Conservation (phyloP, 2,113 vertebrate genomes). For the Nibea albiflora region DNA sequence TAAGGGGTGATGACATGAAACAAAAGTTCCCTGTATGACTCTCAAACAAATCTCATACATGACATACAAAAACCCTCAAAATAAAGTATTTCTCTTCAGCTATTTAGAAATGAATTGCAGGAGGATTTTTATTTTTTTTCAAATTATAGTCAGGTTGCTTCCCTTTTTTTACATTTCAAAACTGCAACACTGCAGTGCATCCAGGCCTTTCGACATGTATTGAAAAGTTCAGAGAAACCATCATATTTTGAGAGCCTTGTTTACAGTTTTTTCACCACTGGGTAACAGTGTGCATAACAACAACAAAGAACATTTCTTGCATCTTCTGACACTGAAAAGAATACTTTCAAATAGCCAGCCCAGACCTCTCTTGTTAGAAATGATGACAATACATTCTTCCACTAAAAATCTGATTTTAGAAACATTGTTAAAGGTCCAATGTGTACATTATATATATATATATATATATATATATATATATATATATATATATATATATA, state of each 20-base stretch:
- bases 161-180: neutral
- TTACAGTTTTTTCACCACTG: constrained; percentile 18
- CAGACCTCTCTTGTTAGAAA: constrained; percentile 1
- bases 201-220: neutral
- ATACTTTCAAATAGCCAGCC: neutral
- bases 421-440: neutral
- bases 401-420: neutral
- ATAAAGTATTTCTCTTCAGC: neutral
- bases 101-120: neutral
- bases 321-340: constrained; percentile 21
- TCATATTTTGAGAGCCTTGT: constrained; percentile 19
- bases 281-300: constrained; percentile 12
- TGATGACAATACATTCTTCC: neutral
- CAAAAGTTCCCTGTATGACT: neutral
- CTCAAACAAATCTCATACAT: neutral
- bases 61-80: neutral
- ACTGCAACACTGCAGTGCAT: neutral
- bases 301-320: constrained; percentile 21
- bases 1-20: neutral
- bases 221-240: constrained; percentile 25
- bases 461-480: neutral
- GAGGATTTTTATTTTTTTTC: neutral
- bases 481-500: neutral
- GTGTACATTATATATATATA: too few species aligned
- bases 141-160: neutral